Percentiles rank a stretch among this genome's conserved stretches.
Conservation (phyloP, 2,888 invertebrate species). For the Chrysotoxum bicinctum region DNA sequence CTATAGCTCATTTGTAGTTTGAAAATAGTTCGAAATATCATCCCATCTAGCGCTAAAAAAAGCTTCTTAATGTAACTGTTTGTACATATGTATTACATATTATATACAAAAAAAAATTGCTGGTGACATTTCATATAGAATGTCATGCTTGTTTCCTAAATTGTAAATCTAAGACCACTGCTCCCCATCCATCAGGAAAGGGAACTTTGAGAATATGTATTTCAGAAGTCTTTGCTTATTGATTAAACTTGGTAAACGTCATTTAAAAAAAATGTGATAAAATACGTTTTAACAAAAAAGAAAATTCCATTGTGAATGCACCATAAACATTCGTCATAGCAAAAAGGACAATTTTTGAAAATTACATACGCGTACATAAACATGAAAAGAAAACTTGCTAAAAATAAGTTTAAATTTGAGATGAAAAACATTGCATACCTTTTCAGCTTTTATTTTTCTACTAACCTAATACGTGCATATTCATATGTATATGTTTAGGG, state of each 20-base stretch:
- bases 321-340: not conserved
- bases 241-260: not conserved
- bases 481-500: too few relatives aligned
- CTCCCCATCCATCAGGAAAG: not conserved
- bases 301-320: conserved; percentile 10
- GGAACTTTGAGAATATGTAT: not conserved
- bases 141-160: conserved; percentile 33
- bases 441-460: not conserved
- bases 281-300: not conserved
- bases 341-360: not conserved
- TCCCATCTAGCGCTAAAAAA: conserved; percentile 16
- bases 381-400: not conserved
- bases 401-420: conserved; percentile 1
- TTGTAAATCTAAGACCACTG: not conserved
- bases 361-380: not conserved
- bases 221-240: not conserved
- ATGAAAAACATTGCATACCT: not conserved
- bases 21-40: not conserved
- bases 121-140: conserved; percentile 32
- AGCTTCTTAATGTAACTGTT: conserved; percentile 17
- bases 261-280: not conserved
- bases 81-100: not conserved
- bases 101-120: not conserved
- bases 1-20: conserved; percentile 3
- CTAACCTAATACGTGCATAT: too few relatives aligned